These are phyloP conservation scores for Montifringilla adamsi DNA, from an alignment of 2,113 vertebrate species.

Conservation along the genomic window DNA sequence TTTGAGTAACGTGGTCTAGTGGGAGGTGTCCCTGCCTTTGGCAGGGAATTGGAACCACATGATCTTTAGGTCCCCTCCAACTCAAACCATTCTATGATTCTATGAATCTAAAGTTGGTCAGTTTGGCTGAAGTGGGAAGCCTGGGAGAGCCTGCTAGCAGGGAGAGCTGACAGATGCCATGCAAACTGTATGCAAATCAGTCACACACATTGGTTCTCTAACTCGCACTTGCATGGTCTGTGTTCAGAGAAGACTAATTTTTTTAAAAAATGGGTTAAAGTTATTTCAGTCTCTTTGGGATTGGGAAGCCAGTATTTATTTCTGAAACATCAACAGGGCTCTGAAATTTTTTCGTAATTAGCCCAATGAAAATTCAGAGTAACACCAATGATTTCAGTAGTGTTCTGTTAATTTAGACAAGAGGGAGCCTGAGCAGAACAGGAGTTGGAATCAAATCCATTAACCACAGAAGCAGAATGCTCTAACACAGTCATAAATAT, in stretches of 20 bases:
- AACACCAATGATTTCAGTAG: background rate
- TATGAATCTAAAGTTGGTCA: background rate
- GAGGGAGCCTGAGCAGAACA: background rate
- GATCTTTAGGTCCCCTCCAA: background rate
- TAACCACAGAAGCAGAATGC: background rate
- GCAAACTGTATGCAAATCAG: background rate
- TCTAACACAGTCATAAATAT: background rate
- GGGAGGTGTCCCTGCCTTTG: background rate
- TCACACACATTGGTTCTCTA: background rate
- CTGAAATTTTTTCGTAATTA: background rate
- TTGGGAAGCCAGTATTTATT: background rate
- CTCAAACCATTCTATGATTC: background rate
- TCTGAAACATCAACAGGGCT: background rate
- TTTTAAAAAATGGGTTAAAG: background rate
- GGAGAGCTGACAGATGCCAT: background rate
- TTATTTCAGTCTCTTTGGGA: background rate
- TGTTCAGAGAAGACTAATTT: background rate
- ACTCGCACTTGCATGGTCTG: fast-evolving
- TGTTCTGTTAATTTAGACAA: background rate
- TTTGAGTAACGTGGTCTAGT: background rate
- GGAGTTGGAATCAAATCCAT: background rate
- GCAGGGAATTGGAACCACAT: background rate
- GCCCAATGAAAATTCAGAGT: background rate
- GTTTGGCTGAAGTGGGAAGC: background rate
- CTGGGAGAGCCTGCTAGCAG: background rate